These are phyloP conservation scores for Microchirus variegatus DNA, from an alignment of 2,797 vertebrate species.

Conservation along the genomic window DNA sequence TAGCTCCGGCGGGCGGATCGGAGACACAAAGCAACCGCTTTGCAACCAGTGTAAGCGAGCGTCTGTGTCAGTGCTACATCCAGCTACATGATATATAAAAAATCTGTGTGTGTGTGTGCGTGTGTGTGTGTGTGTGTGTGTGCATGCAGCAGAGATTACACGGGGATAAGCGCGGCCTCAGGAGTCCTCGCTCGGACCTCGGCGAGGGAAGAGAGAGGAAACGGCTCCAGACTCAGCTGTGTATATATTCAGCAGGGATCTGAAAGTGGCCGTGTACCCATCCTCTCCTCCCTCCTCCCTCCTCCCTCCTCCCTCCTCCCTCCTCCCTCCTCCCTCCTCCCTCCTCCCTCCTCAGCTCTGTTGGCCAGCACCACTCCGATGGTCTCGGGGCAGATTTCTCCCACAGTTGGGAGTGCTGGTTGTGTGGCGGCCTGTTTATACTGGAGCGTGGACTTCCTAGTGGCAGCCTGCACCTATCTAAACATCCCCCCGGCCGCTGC, in stretches of 20 bases:
- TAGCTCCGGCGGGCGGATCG: no score
- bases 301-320: constrained; percentile 62
- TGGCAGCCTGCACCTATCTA: constrained; percentile 90
- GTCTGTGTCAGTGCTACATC: background rate
- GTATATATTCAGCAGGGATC: constrained; percentile 81
- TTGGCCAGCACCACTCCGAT: constrained; percentile 79
- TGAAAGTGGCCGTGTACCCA: constrained; percentile 82
- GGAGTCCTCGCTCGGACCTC: constrained; percentile 53
- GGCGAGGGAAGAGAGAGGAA: constrained; percentile 63
- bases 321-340: constrained; percentile 69
- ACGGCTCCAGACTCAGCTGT: constrained; percentile 79
- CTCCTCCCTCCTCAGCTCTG: constrained; percentile 59
- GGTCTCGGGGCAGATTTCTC: constrained; percentile 84
- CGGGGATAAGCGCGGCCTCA: constrained; percentile 65
- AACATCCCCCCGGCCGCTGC: constrained; percentile 85
- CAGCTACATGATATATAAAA: no score
- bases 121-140: constrained; percentile 12
- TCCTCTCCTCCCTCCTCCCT: constrained; percentile 70
- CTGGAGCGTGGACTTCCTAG: constrained; percentile 88
- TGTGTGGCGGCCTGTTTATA: constrained; percentile 88
- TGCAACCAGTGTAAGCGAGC: background rate
- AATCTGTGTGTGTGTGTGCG: background rate
- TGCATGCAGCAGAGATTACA: constrained; percentile 61
- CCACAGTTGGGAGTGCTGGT: constrained; percentile 85
- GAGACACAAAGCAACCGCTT: no score